Evolutionary conservation across 2,888 invertebrate species (phyloP), one percentile per base, ranked within the genome.

Genomic region (Drosophila kuntzei): DNA sequence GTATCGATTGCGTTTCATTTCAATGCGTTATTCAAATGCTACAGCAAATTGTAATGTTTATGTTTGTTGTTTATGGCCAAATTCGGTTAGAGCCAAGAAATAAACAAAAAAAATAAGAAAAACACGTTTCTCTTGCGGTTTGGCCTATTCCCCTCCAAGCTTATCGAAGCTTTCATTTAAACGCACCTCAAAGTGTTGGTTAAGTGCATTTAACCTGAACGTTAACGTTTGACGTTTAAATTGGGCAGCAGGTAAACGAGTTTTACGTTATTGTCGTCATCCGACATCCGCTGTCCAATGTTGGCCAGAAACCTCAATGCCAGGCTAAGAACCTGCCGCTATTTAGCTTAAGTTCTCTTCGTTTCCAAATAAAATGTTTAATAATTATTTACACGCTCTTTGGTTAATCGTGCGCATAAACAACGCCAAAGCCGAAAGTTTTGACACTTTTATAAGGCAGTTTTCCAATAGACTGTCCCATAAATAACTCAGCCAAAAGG

Each of bases 121-220:
- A 84, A 84, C 83, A 80, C 55, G 83, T 83, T 83, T 87, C 36
- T 46, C 39, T 37, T 49, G 71, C 60, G 43, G 49, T 2, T 32
- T 39, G 25, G 47, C 37, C 16, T 36, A 43, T 41, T 47, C 32
- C 51, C 32, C 49, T 46, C 58, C 22, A 20, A 41, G 76, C 74
- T 75, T 86, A 86, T 88, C 87, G 71, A 60, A 74, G 83, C 77
- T 86, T 83, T 77, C 76, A 72, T 65, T 85, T 82, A 85, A 88
- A 79, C 77, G 89, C 74, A 59, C 73, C 83, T 79, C 84, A 88
- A 85, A 82, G 85, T 89, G 89, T 89, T 83, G 87, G 85, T 76
- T 86, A 86, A 86, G 89, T 86, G 85, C 85, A 88, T 88, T 86
- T 89, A 88, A 86, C 89, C 85, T 77, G 87, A 87, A 85, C 89